Evolutionary conservation across 2,888 invertebrate genomes (phyloP).

Genomic region (Imbricaverruca yamaguchii): DNA sequence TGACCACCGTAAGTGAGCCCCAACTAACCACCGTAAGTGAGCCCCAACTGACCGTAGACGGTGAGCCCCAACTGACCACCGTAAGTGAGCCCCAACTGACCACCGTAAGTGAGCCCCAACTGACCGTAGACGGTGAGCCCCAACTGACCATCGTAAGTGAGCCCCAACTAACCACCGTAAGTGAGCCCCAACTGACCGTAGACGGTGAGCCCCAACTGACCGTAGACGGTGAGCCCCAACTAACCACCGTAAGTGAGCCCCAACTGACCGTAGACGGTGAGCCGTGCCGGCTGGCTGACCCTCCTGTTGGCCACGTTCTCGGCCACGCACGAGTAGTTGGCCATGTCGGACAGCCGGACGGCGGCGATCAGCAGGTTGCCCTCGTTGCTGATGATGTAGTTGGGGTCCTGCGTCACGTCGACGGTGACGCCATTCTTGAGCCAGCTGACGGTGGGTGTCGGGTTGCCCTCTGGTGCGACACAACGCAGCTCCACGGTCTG

Average conservation of each 20-base stretch:
- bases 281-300: slow-evolving; percentile 71
- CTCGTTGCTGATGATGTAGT: slow-evolving; percentile 69
- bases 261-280: slow-evolving; percentile 82
- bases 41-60: too few relatives aligned
- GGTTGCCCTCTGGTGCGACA: slow-evolving; percentile 77
- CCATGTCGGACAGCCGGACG: slow-evolving; percentile 78
- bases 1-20: too few relatives aligned
- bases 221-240: too few relatives aligned
- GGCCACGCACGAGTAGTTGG: slow-evolving; percentile 92
- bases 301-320: slow-evolving; percentile 84
- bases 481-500: slow-evolving; percentile 78
- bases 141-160: too few relatives aligned
- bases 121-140: too few relatives aligned
- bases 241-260: too few relatives aligned
- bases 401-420: slow-evolving; percentile 50
- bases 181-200: too few relatives aligned
- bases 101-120: too few relatives aligned
- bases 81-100: too few relatives aligned
- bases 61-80: too few relatives aligned
- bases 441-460: slow-evolving; percentile 76
- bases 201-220: too few relatives aligned
- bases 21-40: too few relatives aligned
- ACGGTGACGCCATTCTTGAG: slow-evolving; percentile 61
- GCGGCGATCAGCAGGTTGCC: slow-evolving; percentile 70
- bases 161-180: background rate